phyloP scores from a whole-genome alignment of 2,797 vertebrate genomes.

The Anabacerthia variegaticeps region DNA sequence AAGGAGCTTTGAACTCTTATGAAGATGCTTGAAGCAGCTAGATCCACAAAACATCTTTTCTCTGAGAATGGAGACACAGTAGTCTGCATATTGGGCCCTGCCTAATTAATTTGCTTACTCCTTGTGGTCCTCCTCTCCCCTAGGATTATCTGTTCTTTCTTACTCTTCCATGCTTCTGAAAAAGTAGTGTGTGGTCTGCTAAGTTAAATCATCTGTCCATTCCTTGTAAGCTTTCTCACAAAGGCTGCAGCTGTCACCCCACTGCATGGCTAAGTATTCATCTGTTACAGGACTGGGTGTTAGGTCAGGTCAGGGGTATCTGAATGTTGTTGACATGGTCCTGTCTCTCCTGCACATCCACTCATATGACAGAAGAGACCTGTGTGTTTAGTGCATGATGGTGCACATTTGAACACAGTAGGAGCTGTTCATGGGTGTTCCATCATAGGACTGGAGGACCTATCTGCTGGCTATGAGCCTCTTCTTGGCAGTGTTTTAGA shows the following conservation, averaged over 20 bases:
- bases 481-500: not conserved
- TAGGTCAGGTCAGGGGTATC: not conserved
- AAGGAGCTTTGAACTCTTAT: not conserved
- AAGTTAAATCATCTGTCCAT: not conserved
- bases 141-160: not conserved
- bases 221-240: not conserved
- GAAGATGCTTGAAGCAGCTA: not conserved
- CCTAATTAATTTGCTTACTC: not conserved
- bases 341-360: not conserved
- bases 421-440: not conserved
- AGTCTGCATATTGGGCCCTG: not conserved
- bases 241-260: not conserved
- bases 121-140: not conserved
- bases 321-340: not conserved
- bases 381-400: not conserved
- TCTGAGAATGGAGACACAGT: not conserved
- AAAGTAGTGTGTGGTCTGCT: not conserved
- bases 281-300: rapidly evolving
- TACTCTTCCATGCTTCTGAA: not conserved
- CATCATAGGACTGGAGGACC: not conserved
- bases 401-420: not conserved
- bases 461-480: not conserved
- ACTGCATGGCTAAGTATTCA: not conserved
- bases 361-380: not conserved
- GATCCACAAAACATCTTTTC: not conserved